These are phyloP conservation scores for Stictonetta naevosa DNA, from an alignment of 2,113 vertebrate species.

Conservation along the genomic window DNA sequence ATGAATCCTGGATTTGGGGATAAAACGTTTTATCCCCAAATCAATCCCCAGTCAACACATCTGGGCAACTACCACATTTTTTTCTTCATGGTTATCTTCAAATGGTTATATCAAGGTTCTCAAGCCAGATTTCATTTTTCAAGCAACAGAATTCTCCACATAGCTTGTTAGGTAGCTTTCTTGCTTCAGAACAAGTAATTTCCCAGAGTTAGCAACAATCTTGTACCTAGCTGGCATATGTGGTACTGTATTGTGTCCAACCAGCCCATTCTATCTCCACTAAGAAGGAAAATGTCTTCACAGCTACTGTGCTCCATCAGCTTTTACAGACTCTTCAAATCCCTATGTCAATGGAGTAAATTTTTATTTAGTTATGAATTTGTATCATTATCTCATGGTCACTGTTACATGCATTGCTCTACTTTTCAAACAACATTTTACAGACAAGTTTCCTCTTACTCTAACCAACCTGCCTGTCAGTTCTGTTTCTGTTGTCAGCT, in stretches of 20 bases:
- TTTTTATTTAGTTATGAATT: neutral
- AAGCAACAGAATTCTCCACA: neutral
- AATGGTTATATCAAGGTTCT: neutral
- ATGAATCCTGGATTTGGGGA: slow-evolving; percentile 95
- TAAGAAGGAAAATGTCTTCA: neutral
- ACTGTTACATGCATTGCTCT: neutral
- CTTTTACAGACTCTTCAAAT: neutral
- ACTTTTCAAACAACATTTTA: neutral
- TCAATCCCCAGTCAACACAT: neutral
- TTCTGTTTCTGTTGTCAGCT: neutral
- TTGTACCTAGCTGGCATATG: neutral
- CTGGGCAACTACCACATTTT: neutral
- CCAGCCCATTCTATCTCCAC: neutral
- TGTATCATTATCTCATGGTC: neutral
- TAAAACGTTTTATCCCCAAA: slow-evolving; percentile 84
- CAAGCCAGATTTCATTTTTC: neutral
- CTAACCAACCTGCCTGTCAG: neutral
- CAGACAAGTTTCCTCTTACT: neutral
- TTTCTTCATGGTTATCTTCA: neutral
- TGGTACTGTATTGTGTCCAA: neutral
- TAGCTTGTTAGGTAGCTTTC: neutral
- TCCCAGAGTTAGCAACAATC: neutral
- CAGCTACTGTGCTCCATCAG: neutral
- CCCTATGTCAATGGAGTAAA: neutral
- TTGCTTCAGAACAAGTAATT: neutral